phyloP scores from a whole-genome alignment of 2,113 vertebrate genomes.

The Mesitornis unicolor region DNA sequence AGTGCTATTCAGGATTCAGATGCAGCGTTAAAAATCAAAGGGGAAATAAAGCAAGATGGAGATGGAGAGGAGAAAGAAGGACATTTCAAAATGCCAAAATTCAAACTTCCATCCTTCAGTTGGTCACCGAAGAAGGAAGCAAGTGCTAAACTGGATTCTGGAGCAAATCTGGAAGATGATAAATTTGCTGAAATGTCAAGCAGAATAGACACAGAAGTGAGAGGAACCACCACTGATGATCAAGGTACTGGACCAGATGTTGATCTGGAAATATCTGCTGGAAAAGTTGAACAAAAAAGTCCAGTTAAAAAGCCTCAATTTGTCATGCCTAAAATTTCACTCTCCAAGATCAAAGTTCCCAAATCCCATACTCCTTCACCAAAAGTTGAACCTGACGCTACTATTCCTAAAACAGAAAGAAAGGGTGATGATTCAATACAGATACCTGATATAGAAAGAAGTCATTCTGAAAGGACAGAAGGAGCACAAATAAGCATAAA shows the following conservation, averaged over 20 bases:
- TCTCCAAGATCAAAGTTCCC: slow-evolving; percentile 36
- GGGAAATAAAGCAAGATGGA: background rate
- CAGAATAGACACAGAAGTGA: background rate
- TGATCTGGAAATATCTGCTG: background rate
- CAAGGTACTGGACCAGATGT: background rate
- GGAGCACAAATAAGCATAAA: slow-evolving; percentile 37
- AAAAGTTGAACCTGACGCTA: background rate
- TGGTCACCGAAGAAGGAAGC: slow-evolving; percentile 63
- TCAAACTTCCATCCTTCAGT: slow-evolving; percentile 66
- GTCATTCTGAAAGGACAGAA: background rate
- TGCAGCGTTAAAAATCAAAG: background rate
- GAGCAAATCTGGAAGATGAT: background rate
- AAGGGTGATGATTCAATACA: background rate
- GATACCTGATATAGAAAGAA: slow-evolving; percentile 27
- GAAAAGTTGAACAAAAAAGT: slow-evolving; percentile 1
- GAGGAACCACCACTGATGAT: background rate
- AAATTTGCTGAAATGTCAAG: background rate
- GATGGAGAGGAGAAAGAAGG: slow-evolving; percentile 35
- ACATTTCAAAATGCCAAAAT: slow-evolving; percentile 58
- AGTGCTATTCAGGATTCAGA: background rate
- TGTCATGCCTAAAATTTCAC: slow-evolving; percentile 30
- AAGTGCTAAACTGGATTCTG: background rate
- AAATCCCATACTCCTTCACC: background rate
- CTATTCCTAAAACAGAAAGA: background rate
- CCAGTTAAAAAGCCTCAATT: slow-evolving; percentile 12